Evolutionary conservation across 2,888 invertebrate species (phyloP), one percentile per base, ranked within the genome.

Genomic region (Orthosia gothica): DNA sequence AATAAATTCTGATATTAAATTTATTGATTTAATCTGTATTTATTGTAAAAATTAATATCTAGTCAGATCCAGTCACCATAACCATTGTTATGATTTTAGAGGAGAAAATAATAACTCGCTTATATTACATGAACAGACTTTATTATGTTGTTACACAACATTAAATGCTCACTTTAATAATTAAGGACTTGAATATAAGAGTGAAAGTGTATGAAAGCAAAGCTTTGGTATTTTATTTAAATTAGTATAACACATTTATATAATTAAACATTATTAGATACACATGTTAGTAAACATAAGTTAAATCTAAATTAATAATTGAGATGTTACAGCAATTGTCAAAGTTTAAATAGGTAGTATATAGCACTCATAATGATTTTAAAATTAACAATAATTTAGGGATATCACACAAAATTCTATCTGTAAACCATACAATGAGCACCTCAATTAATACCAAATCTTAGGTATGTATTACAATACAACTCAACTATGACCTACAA

Each of bases 91-190:
- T 67, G 49, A 26, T 23, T 62, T 26, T 18, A 57, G 7, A 40
- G 40, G 40, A 40, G 40, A 40, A 61, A 80, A 72, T 73, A 74
- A 79, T 40, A 45, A 76, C 54, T 67, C 67, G 68, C 67, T 76
- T 47, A 77, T 26, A 69, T 65, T 81, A 84, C 85, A 83, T 79
- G 74, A 85, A 84, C 89, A 87, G 80, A 70, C 66, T 90, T 91
- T 91, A 91, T 89, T 88, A 75, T 87, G 88, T 89, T 91, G 91
- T 92, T 82, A 85, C 66, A 91, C 89, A 90, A 92, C 91, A 90
- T 87, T 89, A 87, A 87, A 91, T 86, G 86, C 85, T 84, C 77
- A 76, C 74, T 78, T 79, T 72, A 71, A 80, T 83, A 64, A 85
- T 79, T 73, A 79, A 75, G 68, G 66, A 78, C 69, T 81, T 81